A percentile compares a stretch with the other conserved stretches of the same genome.
These are phyloP conservation scores for Drosophila quinaria DNA, from an alignment of 2,888 invertebrate genomes.

Conservation along the genomic window DNA sequence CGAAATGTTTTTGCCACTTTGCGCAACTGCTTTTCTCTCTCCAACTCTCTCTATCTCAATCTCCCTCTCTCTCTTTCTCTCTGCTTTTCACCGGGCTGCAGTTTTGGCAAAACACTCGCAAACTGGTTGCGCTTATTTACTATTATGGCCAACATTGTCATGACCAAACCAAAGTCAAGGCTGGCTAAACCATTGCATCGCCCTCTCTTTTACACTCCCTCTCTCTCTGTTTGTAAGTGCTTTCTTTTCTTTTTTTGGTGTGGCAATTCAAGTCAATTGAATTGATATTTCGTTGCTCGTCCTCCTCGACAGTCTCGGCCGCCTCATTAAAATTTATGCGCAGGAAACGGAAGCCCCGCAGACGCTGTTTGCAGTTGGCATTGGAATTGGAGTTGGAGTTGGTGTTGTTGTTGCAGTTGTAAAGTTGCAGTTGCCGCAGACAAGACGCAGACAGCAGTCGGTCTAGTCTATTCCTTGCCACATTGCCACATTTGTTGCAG, in stretches of 20 bases:
- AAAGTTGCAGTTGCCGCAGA: constrained; percentile 42
- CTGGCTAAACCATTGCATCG: constrained; percentile 38
- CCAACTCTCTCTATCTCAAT: constrained; percentile 4
- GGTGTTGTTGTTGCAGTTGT: no score
- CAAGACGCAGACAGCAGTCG: constrained; percentile 45
- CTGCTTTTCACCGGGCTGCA: constrained; percentile 53
- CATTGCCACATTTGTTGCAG: constrained; percentile 42
- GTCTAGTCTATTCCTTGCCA: constrained; percentile 33
- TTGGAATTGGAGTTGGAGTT: constrained; percentile 29
- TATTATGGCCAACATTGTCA: constrained; percentile 53
- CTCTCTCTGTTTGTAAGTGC: neutral
- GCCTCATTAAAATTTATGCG: constrained; percentile 77
- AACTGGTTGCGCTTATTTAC: constrained; percentile 62
- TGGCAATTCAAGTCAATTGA: constrained; percentile 30
- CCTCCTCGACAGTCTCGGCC: constrained; percentile 11
- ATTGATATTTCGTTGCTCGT: constrained; percentile 49
- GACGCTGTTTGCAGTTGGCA: constrained; percentile 49
- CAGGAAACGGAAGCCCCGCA: constrained; percentile 78
- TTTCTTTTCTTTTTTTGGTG: constrained; percentile 13
- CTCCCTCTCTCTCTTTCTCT: constrained; percentile 8
- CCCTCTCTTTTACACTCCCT: constrained; percentile 6
- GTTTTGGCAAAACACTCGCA: constrained; percentile 18
- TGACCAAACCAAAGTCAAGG: constrained; percentile 77
- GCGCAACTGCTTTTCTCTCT: constrained; percentile 41
- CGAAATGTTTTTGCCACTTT: constrained; percentile 25